A percentile compares a stretch with the other conserved stretches of the same genome.
Conservation (phyloP, 2,797 vertebrate genomes). For the Myiotriccus ornatus region DNA sequence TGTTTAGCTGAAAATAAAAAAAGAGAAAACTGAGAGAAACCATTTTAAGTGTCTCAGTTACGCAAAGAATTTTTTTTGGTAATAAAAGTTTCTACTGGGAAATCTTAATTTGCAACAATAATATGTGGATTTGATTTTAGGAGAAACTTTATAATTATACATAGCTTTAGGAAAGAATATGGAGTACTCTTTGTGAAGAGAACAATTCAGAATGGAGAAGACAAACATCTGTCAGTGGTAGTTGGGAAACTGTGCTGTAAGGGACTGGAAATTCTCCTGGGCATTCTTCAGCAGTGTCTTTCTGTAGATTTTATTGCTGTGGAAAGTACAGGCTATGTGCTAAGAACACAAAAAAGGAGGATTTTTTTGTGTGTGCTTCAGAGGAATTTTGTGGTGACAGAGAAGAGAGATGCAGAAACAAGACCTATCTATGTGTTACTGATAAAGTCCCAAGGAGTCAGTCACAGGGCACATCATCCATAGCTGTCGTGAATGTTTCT, state of each 20-base stretch:
- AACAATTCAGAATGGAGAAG: background rate
- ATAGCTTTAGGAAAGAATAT: background rate
- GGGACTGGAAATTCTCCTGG: background rate
- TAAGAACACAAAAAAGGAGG: background rate
- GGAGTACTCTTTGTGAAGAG: background rate
- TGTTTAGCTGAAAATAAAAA: background rate
- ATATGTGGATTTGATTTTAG: background rate
- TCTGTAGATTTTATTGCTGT: background rate
- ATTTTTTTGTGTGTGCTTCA: background rate
- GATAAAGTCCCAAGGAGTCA: background rate
- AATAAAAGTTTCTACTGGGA: background rate
- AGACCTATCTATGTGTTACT: background rate
- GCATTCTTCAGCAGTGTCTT: background rate
- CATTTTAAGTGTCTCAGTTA: background rate
- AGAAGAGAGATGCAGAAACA: background rate
- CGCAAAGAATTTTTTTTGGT: background rate
- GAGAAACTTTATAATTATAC: background rate
- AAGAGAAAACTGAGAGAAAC: background rate
- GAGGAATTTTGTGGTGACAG: background rate
- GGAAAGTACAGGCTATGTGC: background rate
- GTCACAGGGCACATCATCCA: background rate
- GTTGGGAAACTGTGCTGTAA: background rate
- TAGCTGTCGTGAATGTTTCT: background rate
- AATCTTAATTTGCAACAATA: background rate
- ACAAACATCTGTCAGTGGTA: background rate